Evolutionary conservation across 2,797 vertebrate genomes (phyloP).

Genomic region (Halcyon leucocephala): DNA sequence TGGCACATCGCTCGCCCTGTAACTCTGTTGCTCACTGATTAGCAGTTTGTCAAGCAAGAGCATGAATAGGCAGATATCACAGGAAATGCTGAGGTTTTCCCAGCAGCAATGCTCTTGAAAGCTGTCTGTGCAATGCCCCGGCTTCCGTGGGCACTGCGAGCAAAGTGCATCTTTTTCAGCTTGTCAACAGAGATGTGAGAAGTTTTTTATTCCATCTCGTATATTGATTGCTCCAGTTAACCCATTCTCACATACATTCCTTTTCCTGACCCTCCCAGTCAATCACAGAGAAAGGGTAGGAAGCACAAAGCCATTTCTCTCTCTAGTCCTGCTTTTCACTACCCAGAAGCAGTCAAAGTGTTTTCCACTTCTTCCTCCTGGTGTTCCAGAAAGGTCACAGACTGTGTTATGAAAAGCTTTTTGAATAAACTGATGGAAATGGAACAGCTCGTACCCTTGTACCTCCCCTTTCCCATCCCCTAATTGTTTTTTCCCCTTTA

Average conservation of each 20-base stretch:
- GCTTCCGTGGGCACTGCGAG: background rate
- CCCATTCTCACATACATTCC: background rate
- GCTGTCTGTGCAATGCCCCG: background rate
- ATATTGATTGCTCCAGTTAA: background rate
- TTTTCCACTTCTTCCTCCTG: background rate
- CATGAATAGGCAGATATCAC: background rate
- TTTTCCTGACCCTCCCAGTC: background rate
- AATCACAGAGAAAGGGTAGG: background rate
- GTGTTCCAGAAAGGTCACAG: background rate
- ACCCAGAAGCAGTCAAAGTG: background rate
- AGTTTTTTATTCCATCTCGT: background rate
- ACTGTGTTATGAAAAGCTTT: background rate
- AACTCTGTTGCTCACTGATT: background rate
- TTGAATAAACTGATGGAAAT: background rate
- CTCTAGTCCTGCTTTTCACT: background rate
- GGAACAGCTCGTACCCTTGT: background rate
- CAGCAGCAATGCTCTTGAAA: background rate
- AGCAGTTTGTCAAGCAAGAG: background rate
- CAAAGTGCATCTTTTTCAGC: background rate
- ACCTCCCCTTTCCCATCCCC: background rate
- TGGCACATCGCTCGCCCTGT: background rate
- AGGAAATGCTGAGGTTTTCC: background rate
- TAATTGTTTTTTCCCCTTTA: background rate
- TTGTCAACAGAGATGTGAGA: background rate
- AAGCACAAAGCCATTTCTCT: background rate